phyloP scores from a whole-genome alignment of 2,797 vertebrate genomes.

The Ficedula albicollis region DNA sequence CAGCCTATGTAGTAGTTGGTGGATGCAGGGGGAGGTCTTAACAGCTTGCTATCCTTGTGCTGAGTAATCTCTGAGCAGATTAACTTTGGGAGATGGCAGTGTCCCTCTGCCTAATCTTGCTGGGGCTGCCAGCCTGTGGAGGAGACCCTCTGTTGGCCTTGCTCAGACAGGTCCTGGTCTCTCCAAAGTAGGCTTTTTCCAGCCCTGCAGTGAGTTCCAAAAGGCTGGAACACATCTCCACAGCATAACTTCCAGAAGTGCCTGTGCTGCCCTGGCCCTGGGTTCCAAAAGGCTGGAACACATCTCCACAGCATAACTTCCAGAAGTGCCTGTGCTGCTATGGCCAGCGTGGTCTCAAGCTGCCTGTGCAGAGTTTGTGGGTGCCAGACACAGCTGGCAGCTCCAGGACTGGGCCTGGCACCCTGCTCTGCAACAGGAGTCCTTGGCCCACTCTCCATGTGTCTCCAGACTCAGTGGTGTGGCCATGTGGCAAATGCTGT shows the following conservation, averaged over 20 bases:
- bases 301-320: not conserved
- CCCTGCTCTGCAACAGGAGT: not conserved
- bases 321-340: not conserved
- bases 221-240: not conserved
- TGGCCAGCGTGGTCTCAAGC: fast-evolving
- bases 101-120: not conserved
- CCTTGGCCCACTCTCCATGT: not conserved
- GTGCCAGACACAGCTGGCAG: not conserved
- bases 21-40: not conserved
- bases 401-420: not conserved
- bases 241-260: not conserved
- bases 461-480: not conserved
- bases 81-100: not conserved
- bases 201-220: not conserved
- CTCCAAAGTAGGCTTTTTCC: not conserved
- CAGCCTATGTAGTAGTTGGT: not conserved
- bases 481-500: not conserved
- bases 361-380: fast-evolving
- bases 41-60: not conserved
- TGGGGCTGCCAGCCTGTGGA: not conserved
- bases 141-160: not conserved
- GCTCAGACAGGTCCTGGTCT: not conserved
- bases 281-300: not conserved
- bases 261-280: not conserved
- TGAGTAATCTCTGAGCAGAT: not conserved